phyloP scores from a whole-genome alignment of 2,113 vertebrate species.

The Phoenicopterus ruber region DNA sequence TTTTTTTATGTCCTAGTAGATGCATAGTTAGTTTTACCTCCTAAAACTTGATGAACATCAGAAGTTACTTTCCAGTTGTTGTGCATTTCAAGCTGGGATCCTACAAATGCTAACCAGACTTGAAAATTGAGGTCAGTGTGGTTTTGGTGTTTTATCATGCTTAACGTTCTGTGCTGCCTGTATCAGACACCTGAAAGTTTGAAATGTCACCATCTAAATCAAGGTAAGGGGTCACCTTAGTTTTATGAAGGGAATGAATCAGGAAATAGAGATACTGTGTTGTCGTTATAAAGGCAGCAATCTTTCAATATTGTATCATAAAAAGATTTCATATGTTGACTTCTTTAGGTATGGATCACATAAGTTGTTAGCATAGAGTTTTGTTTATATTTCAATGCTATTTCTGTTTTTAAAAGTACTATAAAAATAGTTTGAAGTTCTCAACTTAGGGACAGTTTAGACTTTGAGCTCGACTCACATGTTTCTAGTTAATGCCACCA shows the following conservation, averaged over 20 bases:
- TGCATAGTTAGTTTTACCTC: neutral
- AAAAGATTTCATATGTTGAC: neutral
- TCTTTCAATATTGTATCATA: neutral
- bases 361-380: neutral
- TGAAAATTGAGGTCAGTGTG: neutral
- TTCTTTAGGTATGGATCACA: neutral
- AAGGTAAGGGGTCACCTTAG: neutral
- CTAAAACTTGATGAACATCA: neutral
- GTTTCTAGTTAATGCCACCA: neutral
- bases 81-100: neutral
- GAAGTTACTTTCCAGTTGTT: neutral
- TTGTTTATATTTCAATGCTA: neutral
- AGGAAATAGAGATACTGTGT: neutral
- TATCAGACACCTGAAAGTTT: neutral
- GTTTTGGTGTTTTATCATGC: neutral
- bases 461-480: neutral
- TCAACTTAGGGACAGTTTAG: neutral
- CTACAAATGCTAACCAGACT: neutral
- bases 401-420: neutral
- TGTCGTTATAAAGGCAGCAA: neutral
- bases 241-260: neutral
- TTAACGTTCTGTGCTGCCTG: neutral
- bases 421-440: neutral
- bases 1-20: neutral
- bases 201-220: neutral